These are phyloP conservation scores for Stenolophus ochropezus DNA, from an alignment of 2,888 invertebrate species.

Conservation along the genomic window DNA sequence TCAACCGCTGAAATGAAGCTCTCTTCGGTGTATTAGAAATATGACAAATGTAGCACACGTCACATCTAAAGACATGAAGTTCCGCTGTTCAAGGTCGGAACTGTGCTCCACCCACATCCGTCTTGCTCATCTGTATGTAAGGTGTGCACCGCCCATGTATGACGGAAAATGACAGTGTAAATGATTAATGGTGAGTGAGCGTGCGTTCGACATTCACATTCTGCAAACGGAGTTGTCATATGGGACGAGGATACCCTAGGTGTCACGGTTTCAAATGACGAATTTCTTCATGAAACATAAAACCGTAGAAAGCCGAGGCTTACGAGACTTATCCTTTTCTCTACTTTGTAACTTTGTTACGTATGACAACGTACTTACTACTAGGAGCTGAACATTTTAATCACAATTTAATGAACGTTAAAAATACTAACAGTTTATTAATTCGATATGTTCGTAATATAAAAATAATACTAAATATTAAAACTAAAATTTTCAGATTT, in stretches of 20 bases:
- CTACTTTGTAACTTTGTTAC: no score
- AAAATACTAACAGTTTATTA: no score
- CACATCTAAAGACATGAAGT: not conserved
- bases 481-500: no score
- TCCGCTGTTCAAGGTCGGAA: not conserved
- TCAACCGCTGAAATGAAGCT: not conserved
- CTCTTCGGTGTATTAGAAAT: not conserved
- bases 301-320: not conserved
- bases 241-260: not conserved
- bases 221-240: constrained; percentile 15
- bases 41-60: not conserved
- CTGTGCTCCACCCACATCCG: not conserved
- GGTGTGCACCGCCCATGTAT: not conserved
- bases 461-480: no score
- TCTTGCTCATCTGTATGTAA: constrained; percentile 15
- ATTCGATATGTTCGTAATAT: no score
- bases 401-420: no score
- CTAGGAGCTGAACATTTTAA: no score
- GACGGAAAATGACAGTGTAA: constrained; percentile 39
- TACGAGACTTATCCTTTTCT: no score
- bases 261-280: not conserved
- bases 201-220: constrained; percentile 41
- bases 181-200: constrained; percentile 49
- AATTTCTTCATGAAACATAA: not conserved
- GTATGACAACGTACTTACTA: no score